A percentile compares a stretch with the other conserved stretches of the same genome.
These are phyloP conservation scores for Lasioglossum vierecki DNA, from an alignment of 2,888 invertebrate genomes.

Conservation along the genomic window DNA sequence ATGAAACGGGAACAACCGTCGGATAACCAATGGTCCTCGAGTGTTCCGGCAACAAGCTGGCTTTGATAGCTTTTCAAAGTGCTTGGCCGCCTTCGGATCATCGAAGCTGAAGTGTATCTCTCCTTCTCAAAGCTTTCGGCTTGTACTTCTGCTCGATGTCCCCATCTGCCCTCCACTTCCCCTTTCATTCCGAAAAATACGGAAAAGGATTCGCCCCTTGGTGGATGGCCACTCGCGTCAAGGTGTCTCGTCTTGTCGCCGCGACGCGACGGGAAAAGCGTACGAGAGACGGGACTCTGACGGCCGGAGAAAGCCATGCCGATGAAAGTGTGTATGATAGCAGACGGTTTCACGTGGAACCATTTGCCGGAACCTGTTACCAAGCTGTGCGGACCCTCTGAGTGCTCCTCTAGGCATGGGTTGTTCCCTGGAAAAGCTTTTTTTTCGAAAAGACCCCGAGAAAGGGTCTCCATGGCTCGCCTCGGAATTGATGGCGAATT, in stretches of 20 bases:
- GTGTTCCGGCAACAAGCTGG: constrained; percentile 52
- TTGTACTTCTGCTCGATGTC: constrained; percentile 39
- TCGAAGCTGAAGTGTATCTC: constrained; percentile 53
- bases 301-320: constrained; percentile 36
- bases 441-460: constrained; percentile 26
- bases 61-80: constrained; percentile 68
- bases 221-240: constrained; percentile 61
- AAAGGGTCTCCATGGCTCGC: background rate
- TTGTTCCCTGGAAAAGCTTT: constrained; percentile 42
- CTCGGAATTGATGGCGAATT: constrained; percentile 26
- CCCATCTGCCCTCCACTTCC: constrained; percentile 32
- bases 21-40: constrained; percentile 53
- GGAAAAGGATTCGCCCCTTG: constrained; percentile 39
- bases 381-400: constrained; percentile 37
- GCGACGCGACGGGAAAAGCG: constrained; percentile 16
- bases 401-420: constrained; percentile 52
- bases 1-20: constrained; percentile 40
- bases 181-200: constrained; percentile 58
- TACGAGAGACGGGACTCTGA: background rate
- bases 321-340: constrained; percentile 34
- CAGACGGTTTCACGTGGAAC: constrained; percentile 60
- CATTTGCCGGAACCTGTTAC: constrained; percentile 51
- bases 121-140: constrained; percentile 44
- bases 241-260: constrained; percentile 26
- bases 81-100: constrained; percentile 44